Percentiles rank a stretch among this genome's conserved stretches.
These are phyloP conservation scores for Enteromius mattozi DNA, from an alignment of 2,797 vertebrate genomes.

Conservation along the genomic window DNA sequence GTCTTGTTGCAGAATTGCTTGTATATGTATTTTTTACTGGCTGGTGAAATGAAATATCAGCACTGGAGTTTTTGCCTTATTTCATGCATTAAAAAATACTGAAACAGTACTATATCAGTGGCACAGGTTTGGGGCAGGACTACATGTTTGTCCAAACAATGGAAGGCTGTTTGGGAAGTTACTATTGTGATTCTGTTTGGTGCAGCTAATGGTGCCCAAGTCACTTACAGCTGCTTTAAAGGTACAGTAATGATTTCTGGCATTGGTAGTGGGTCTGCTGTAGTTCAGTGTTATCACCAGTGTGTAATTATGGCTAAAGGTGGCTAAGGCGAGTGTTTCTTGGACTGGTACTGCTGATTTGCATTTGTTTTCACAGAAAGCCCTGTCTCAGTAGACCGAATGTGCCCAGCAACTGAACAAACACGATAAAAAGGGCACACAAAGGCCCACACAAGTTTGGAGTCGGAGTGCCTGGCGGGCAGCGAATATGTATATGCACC, in stretches of 20 bases:
- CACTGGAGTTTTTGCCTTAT: neutral
- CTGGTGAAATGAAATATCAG: neutral
- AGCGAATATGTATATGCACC: constrained; percentile 62
- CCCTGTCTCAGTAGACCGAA: neutral
- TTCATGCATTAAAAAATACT: neutral
- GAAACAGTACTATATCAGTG: neutral
- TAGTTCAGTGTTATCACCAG: constrained; percentile 7
- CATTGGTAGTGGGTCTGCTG: neutral
- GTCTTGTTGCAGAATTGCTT: neutral
- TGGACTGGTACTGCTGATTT: neutral
- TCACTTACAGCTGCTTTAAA: neutral
- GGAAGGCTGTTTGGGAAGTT: neutral
- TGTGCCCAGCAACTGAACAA: constrained; percentile 21
- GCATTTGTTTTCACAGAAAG: constrained; percentile 43
- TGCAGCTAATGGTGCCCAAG: neutral
- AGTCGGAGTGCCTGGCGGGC: neutral
- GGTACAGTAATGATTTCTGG: neutral
- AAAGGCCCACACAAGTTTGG: constrained; percentile 21
- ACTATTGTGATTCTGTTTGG: neutral
- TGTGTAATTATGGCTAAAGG: constrained; percentile 7
- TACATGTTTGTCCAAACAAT: constrained; percentile 1
- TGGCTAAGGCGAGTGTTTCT: neutral
- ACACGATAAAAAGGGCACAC: constrained; percentile 28
- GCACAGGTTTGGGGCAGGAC: neutral
- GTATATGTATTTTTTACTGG: neutral